Base-by-base conservation (phyloP, 2,888 invertebrate species). In the Caenorhabditis sp. region DNA sequence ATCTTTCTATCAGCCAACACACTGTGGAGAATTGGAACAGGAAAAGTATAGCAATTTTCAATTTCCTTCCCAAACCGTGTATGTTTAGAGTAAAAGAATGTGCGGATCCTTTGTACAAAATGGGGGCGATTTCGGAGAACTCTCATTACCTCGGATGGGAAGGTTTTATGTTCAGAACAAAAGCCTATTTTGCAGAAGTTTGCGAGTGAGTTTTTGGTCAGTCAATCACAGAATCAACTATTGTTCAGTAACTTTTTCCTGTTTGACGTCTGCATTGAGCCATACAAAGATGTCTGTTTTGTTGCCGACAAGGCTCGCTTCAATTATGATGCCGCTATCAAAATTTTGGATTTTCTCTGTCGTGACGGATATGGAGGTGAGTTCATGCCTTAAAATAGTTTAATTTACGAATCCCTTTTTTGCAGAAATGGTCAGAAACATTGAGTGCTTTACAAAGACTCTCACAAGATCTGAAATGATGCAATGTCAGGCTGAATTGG, bases 401-500 rank as follows among this genome's bases (percentile, higher is more conserved):
- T 39, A 2, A 8, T 13, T 13, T 20, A 8, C 27, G 11, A 13
- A 22, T 22, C 26, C 22, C 1, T 13, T 22, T 26, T 32, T 53
- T 75, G 56, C 58, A 85, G 86, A 86, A 63, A 82, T 86, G 83
- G 46, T 78, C 15, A 59, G 79, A 6, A 86, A 82, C 66, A 81
- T 86, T 61, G 85, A 85, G 50, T 86, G 86, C 52, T 83, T 86
- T 61, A 82, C 83, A 15, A 62, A 65, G 53, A 84, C 85, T 1
- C 61, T 86, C 27, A 84, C 86, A 2, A 55, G 86, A 55, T 80
- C 81, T 8, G 86, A 86, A 73, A 85, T 86, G 85, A 84, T 85
- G 83, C 83, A 84, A 43, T 86, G 86, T 55, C 83, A 82, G 59
- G 80, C 83, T 0, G 84, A 84, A 53, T 73, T 85, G 71, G 77